phyloP scores from a whole-genome alignment of 2,888 invertebrate genomes.

The Polydrusus tereticollis region DNA sequence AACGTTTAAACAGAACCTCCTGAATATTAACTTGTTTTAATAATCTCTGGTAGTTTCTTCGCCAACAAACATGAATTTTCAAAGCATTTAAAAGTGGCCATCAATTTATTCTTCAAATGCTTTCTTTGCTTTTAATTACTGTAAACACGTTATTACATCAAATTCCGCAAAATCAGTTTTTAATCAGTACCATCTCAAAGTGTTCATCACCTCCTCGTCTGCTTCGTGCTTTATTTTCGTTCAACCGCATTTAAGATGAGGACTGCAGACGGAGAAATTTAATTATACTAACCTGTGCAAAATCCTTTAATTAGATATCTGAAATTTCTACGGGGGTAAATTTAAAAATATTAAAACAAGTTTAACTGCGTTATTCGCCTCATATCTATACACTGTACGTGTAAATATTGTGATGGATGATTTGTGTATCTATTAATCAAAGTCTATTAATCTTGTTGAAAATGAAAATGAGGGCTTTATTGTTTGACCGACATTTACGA shows the following conservation, averaged over 20 bases:
- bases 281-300: constrained; percentile 37
- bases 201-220: constrained; percentile 32
- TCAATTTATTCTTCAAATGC: background rate
- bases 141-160: background rate
- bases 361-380: too few species aligned
- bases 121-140: background rate
- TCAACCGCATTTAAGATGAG: constrained; percentile 35
- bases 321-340: too few species aligned
- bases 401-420: too few species aligned
- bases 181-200: constrained; percentile 7
- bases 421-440: too few species aligned
- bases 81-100: background rate
- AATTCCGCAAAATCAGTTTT: background rate
- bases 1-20: too few species aligned
- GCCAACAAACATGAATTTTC: background rate
- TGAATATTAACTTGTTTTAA: too few species aligned
- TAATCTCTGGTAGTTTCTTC: background rate
- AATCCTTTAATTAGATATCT: constrained; percentile 35
- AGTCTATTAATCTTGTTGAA: too few species aligned
- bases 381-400: too few species aligned
- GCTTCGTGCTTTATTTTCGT: constrained; percentile 33
- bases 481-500: too few species aligned
- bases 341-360: too few species aligned
- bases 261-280: constrained; percentile 27
- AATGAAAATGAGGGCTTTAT: too few species aligned